Base-by-base conservation (phyloP, 1,140 invertebrate genomes). In the Callitettix versicolor region DNA sequence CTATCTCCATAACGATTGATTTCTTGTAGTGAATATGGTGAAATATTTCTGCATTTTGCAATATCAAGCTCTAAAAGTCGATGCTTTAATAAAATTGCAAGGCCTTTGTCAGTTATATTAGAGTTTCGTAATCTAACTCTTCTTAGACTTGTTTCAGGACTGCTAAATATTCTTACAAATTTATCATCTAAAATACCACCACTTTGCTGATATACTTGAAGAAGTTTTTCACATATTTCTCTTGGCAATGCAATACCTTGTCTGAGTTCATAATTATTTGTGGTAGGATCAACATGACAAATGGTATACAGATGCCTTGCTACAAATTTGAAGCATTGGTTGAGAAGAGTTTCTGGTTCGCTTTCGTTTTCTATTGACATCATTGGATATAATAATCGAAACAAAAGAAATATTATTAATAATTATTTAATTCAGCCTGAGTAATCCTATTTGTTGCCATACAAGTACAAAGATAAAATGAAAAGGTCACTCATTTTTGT, bases 21-120 rank as follows among this genome's bases (percentile, higher is more conserved):
- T 14, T 72, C 64, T 26, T 77, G 71, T 11, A 85, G 72, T 9
- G 78, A 76, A 2, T 69, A 64, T 47, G 74, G 68, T 0, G 80
- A 80, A n/a, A 91, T 66, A 44, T 76, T 74, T 40, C 73, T 70
- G 66, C 87, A 90, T 58, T 87, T 79, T 36, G 77, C 75, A 53
- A 93, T 71, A 57, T 88, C 82, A 41, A 94, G 67, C 56, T 85
- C 81, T 9, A 76, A 69, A 22, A 89, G 72, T 53, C 82, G 77
- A 66, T 93, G 89, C 15, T 71, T 73, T 63, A 84, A 70, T 21
- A 94, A 65, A 15, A 77, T 76, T 50, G 75, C 68, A 4, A 92
- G 69, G n/a, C 82, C 79, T 41, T 74, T 69, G 64, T 88, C 82
- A 11, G 79, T 81, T 14, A 93, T 74, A 9, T 74, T 73, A n/a